A percentile compares a stretch with the other conserved stretches of the same genome.
These are phyloP conservation scores for Neoitamus cyanurus DNA, from an alignment of 2,888 invertebrate species.

Conservation along the genomic window DNA sequence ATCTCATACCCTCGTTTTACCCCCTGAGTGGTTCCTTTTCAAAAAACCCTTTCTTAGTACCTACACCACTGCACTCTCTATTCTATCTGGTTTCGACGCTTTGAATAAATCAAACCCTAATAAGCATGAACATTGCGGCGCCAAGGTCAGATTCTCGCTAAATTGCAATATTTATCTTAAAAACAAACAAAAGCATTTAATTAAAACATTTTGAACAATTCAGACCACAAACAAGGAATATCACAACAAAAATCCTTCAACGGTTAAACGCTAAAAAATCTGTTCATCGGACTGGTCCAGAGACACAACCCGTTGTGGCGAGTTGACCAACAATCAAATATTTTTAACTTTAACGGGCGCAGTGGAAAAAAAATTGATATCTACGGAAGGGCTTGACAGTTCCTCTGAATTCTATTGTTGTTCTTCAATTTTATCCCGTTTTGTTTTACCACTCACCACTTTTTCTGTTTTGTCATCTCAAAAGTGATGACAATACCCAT, in stretches of 20 bases:
- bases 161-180: not conserved
- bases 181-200: not conserved
- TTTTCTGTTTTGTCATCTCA: not conserved
- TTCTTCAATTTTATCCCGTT: not conserved
- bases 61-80: no score
- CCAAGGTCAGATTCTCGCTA: not conserved
- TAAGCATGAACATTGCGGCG: not conserved
- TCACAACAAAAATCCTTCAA: not conserved
- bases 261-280: not conserved
- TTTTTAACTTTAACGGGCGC: no score
- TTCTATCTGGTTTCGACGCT: no score
- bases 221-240: not conserved
- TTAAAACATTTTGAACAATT: not conserved
- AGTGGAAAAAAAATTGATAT: not conserved
- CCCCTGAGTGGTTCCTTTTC: no score
- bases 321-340: not conserved
- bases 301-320: not conserved
- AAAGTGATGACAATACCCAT: not conserved
- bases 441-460: not conserved
- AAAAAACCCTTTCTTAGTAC: no score
- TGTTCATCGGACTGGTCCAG: not conserved
- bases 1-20: no score
- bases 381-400: not conserved
- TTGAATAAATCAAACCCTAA: not conserved
- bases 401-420: not conserved